Evolutionary conservation across 2,113 vertebrate species (phyloP), one percentile per base, ranked within the genome.

Genomic region (Fregetta grallaria): DNA sequence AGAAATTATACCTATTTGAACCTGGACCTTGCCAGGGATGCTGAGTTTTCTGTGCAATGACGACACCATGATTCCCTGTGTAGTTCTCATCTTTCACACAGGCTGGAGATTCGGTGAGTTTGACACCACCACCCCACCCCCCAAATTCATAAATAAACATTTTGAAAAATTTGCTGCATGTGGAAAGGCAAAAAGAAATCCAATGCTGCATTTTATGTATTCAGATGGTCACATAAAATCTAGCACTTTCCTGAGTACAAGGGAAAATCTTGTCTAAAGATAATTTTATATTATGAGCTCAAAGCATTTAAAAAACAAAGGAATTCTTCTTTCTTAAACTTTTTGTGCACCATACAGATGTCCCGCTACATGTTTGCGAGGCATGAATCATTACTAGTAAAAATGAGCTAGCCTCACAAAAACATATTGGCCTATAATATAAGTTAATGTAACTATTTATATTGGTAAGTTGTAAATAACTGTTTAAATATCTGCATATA

Each of bases 31-130:
- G 13, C 26, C 63, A 68, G 15, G 15, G 22, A 49, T 68, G 27
- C 8, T 0, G 2, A 74, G 16, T 13, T 65, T 65, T 32, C 50
- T 52, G 6, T 16, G 74, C 42, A 38, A 9, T 9, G 30, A 42
- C 0, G 3, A 15, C 15, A 8, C 17, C 1, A 0, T 6, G 18
- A 56, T 17, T 53, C 11, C 19, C 10, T 1, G 0, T 4, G 23
- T 3, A 30, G 26, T 52, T 85, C 61, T 82, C 53, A 40, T n/a
- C 53, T 76, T 67, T 52, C 30, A 23, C 15, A 32, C 0, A 58
- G 40, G 53, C 10, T 2, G 2, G 34, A 58, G 42, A 74, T 10
- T 1, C 14, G 10, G 5, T 13, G 13, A 40, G 21, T 80, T 47
- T 66, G 32, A 53, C 20, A 79, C 5, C 19, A 67, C 6, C 13